Conservation (phyloP, 2,888 invertebrate genomes). For the Caenorhabditis sp. region DNA sequence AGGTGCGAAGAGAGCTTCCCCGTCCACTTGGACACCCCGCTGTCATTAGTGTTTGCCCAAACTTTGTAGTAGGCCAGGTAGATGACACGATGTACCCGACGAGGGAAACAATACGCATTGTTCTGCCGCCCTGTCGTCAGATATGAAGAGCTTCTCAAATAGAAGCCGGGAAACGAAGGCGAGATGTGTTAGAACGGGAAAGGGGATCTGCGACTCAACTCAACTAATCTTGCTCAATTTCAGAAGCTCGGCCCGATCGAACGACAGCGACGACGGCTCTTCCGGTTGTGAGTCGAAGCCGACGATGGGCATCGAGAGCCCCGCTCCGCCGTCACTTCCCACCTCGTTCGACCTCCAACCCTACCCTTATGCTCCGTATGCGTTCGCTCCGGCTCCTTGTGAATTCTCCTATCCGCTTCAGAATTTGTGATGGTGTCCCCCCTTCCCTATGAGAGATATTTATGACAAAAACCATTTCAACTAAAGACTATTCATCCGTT, state of each 20-base stretch:
- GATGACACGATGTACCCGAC: constrained; percentile 41
- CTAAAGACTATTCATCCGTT: background rate
- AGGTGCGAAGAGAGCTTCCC: constrained; percentile 25
- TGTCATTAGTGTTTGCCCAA: constrained; percentile 50
- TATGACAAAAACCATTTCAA: background rate
- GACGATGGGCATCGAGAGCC: constrained; percentile 41
- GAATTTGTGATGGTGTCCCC: constrained; percentile 40
- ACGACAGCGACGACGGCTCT: constrained; percentile 67
- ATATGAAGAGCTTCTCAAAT: constrained; percentile 48
- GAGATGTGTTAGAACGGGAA: too few relatives aligned
- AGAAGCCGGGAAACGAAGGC: background rate
- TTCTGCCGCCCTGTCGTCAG: constrained; percentile 21
- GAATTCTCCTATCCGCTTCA: constrained; percentile 56
- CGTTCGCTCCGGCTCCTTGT: constrained; percentile 31
- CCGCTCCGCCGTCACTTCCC: constrained; percentile 28
- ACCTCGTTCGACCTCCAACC: constrained; percentile 37
- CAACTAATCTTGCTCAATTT: background rate
- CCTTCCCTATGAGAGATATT: background rate
- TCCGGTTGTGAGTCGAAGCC: constrained; percentile 67
- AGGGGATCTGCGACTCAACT: background rate
- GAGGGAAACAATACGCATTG: constrained; percentile 48
- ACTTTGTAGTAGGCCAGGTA: constrained; percentile 40
- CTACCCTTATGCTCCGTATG: constrained; percentile 42
- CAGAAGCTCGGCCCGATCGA: constrained; percentile 51
- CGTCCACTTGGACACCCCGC: constrained; percentile 27